Conservation (phyloP, 2,113 vertebrate species). For the Thamnaconus septentrionalis region DNA sequence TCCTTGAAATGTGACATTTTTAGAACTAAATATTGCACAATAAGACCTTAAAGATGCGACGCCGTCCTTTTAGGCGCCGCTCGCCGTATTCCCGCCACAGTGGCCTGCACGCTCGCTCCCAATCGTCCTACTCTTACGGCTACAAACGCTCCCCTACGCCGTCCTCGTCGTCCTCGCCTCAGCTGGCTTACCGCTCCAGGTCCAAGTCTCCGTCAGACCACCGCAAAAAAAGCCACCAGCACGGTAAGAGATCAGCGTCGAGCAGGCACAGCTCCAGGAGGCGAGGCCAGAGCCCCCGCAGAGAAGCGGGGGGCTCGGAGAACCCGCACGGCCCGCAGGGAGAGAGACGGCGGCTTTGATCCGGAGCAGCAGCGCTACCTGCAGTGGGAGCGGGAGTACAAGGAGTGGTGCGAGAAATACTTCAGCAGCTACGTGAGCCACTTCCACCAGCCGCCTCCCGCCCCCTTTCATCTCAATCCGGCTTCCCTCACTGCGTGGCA, state of each 20-base stretch:
- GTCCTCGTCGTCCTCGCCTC: constrained; percentile 76
- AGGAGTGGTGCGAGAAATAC: constrained; percentile 94
- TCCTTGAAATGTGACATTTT: background rate
- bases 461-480: constrained; percentile 75
- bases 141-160: constrained; percentile 85
- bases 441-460: constrained; percentile 74
- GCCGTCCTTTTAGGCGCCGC: constrained; percentile 78
- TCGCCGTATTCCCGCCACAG: constrained; percentile 82
- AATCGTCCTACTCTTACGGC: constrained; percentile 84
- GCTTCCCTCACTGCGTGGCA: constrained; percentile 54
- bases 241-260: constrained; percentile 60
- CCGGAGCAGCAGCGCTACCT: constrained; percentile 83
- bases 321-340: constrained; percentile 56
- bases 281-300: background rate
- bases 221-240: constrained; percentile 29
- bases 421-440: constrained; percentile 81
- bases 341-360: constrained; percentile 68
- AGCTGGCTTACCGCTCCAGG: constrained; percentile 78
- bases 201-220: constrained; percentile 66
- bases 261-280: constrained; percentile 47
- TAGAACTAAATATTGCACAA: background rate
- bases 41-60: background rate
- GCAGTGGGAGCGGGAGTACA: constrained; percentile 90
- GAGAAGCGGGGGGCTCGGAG: background rate
- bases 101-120: constrained; percentile 80